Conservation (phyloP, 2,888 invertebrate species). For the Gibbula magus region DNA sequence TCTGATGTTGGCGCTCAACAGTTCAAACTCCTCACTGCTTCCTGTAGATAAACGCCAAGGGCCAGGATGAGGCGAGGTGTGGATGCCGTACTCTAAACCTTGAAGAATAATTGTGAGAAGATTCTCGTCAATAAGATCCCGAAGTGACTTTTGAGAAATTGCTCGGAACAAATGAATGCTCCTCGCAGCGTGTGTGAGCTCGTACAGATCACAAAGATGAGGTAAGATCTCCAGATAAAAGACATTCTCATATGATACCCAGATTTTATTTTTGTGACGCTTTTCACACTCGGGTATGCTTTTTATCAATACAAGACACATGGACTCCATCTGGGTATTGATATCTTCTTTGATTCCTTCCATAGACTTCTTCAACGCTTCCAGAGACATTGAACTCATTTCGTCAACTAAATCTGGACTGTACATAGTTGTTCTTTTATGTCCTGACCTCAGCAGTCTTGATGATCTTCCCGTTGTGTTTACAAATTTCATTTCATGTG, state of each 20-base stretch:
- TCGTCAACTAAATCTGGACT: neutral
- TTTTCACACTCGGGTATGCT: neutral
- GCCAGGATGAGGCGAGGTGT: neutral
- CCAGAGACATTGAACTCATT: neutral
- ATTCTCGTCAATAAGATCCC: slow-evolving; percentile 6
- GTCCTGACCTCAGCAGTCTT: neutral
- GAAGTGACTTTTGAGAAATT: slow-evolving; percentile 13
- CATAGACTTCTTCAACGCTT: slow-evolving; percentile 32
- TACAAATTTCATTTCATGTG: neutral
- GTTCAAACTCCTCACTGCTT: slow-evolving; percentile 10
- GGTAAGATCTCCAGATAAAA: slow-evolving; percentile 57
- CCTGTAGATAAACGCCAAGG: slow-evolving; percentile 23
- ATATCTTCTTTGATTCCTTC: slow-evolving; percentile 47
- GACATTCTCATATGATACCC: slow-evolving; percentile 65
- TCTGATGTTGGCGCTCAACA: neutral
- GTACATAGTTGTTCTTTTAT: neutral
- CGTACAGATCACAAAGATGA: slow-evolving; percentile 55
- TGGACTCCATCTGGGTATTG: slow-evolving; percentile 42
- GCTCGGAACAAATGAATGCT: slow-evolving; percentile 38
- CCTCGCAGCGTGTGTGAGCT: slow-evolving; percentile 46
- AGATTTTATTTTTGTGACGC: slow-evolving; percentile 53
- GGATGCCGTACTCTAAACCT: neutral
- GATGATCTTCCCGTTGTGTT: neutral
- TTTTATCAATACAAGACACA: slow-evolving; percentile 37
- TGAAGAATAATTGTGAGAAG: neutral